These are phyloP conservation scores for Uropetala carovei DNA, from an alignment of 2,888 invertebrate species.

Conservation along the genomic window DNA sequence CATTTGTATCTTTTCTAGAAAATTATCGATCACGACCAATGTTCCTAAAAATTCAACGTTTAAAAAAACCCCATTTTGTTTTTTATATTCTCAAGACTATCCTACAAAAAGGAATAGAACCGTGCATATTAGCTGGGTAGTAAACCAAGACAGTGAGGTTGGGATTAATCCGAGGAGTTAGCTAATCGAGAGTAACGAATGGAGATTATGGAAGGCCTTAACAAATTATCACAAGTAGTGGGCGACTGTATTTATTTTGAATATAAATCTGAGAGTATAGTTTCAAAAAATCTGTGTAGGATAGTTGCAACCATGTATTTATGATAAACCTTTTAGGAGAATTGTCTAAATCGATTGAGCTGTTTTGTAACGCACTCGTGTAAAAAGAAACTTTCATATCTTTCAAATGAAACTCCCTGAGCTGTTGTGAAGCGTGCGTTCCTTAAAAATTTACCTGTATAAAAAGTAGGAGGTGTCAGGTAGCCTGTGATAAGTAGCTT, in stretches of 20 bases:
- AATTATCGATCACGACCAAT: no score
- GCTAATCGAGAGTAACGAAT: no score
- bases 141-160: no score
- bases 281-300: neutral
- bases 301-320: neutral
- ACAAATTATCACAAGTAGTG: neutral
- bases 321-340: neutral
- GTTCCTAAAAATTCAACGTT: no score
- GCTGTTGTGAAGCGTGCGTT: neutral
- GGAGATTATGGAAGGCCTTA: no score
- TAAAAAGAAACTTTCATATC: neutral
- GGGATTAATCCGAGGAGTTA: no score
- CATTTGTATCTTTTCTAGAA: no score
- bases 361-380: neutral
- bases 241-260: neutral
- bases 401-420: neutral
- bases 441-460: no score
- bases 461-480: neutral
- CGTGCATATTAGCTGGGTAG: no score
- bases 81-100: no score
- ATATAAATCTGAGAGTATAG: neutral
- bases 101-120: no score
- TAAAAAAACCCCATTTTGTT: no score
- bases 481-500: constrained; percentile 3
- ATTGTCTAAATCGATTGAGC: neutral